Percentiles rank a stretch among this genome's conserved stretches.
These are phyloP conservation scores for Actinopyga echinites DNA, from an alignment of 53 echinoderm and acorn worm species.

Conservation along the genomic window DNA sequence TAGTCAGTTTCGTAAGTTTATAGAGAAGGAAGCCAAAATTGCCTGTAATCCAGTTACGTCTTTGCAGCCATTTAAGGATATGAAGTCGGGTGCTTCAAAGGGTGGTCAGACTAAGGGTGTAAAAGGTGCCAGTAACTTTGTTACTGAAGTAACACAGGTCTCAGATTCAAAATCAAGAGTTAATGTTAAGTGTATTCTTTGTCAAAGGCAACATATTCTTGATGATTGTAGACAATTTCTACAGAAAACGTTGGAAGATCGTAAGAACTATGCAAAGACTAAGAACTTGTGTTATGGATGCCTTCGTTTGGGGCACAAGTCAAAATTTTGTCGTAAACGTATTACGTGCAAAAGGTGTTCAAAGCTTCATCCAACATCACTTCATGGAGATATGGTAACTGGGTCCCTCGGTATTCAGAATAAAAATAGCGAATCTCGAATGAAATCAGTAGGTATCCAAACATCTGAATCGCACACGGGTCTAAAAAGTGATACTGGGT, in stretches of 20 bases:
- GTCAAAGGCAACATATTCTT: not conserved
- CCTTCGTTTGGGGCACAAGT: not conserved
- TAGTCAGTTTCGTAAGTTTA: not conserved
- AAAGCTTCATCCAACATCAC: not conserved
- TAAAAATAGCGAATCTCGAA: not conserved
- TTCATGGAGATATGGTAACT: not conserved
- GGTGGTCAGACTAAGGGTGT: not conserved
- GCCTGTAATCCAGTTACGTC: constrained; percentile 8
- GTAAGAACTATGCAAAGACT: not conserved
- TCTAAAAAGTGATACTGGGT: not conserved
- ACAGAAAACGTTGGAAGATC: not conserved
- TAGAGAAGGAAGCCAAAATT: not conserved
- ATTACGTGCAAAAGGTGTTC: not conserved
- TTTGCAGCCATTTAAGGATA: not conserved
- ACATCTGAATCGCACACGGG: not conserved
- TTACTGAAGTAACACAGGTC: not conserved
- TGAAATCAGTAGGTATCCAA: not conserved
- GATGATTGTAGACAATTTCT: not conserved
- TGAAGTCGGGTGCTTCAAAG: not conserved
- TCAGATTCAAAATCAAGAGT: not conserved
- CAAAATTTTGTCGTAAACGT: not conserved
- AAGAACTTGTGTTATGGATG: not conserved
- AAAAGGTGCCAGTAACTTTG: not conserved
- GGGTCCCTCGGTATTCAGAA: not conserved
- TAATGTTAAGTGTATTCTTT: not conserved